These are phyloP conservation scores for Eudorcas thomsonii DNA, from an alignment of 2,113 vertebrate species.

Conservation along the genomic window DNA sequence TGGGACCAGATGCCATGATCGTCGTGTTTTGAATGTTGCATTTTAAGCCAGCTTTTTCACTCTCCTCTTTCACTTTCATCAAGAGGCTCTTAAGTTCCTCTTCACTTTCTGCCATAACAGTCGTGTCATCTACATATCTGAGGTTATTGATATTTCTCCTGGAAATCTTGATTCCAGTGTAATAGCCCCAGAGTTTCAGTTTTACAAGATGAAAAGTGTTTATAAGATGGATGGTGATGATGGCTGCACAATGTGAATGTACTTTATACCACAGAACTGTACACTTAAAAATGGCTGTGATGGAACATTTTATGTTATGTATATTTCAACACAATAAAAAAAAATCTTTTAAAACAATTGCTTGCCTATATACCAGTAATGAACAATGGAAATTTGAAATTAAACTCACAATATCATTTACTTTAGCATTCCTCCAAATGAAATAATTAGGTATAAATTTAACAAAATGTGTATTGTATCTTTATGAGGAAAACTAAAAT, in stretches of 20 bases:
- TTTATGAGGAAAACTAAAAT: not conserved
- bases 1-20: not conserved
- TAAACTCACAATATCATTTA: not conserved
- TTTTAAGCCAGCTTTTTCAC: not conserved
- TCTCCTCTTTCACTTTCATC: not conserved
- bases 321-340: not conserved
- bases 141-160: not conserved
- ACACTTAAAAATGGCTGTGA: not conserved
- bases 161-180: not conserved
- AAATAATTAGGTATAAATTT: not conserved
- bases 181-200: not conserved
- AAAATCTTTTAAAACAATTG: not conserved
- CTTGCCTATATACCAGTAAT: not conserved
- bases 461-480: not conserved
- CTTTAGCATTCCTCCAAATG: not conserved
- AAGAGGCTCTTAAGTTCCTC: not conserved
- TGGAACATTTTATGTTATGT: not conserved
- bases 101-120: not conserved
- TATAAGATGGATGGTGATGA: not conserved
- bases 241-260: not conserved
- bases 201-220: not conserved
- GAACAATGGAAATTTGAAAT: not conserved
- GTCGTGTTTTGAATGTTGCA: not conserved
- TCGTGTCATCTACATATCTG: not conserved
- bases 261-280: not conserved